Percentiles rank a stretch among this genome's conserved stretches.
Evolutionary conservation across 2,888 invertebrate genomes (phyloP).

Genomic region (Cryptus viduatorius): DNA sequence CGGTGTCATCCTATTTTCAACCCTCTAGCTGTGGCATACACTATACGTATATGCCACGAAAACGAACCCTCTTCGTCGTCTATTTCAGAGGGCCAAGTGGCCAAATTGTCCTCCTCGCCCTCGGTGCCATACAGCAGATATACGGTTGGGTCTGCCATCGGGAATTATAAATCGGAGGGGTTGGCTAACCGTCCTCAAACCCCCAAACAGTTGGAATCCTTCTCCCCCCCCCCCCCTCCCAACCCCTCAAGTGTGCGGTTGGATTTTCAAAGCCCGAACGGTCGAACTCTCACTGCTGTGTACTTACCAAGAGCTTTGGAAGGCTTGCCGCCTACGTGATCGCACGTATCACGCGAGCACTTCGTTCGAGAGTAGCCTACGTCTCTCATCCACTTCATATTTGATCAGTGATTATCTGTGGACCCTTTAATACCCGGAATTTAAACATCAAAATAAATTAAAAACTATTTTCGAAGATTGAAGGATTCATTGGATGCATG

Average conservation of each 20-base stretch:
- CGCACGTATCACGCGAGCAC: conserved; percentile 28
- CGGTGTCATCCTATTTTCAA: conserved; percentile 28
- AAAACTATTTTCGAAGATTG: neutral
- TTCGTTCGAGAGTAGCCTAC: conserved; percentile 24
- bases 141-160: conserved; percentile 31
- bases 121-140: conserved; percentile 15
- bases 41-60: conserved; percentile 12
- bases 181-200: conserved; percentile 15
- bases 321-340: conserved; percentile 54
- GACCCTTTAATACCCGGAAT: conserved; percentile 17
- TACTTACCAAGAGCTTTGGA: conserved; percentile 51
- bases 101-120: conserved; percentile 42
- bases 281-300: conserved; percentile 31
- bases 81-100: conserved; percentile 40
- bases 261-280: conserved; percentile 30
- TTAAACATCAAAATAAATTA: neutral
- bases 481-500: neutral
- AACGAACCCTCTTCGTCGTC: conserved; percentile 13
- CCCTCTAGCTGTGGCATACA: conserved; percentile 1
- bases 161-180: conserved; percentile 40
- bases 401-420: conserved; percentile 50
- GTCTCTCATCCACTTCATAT: conserved; percentile 31
- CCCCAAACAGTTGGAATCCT: neutral
- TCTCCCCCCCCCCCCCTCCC: neutral
- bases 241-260: neutral